Evolutionary conservation across 37 sponge, comb jelly and placozoan genomes (phyloP).

Genomic region (Lycopodina hypogea): DNA sequence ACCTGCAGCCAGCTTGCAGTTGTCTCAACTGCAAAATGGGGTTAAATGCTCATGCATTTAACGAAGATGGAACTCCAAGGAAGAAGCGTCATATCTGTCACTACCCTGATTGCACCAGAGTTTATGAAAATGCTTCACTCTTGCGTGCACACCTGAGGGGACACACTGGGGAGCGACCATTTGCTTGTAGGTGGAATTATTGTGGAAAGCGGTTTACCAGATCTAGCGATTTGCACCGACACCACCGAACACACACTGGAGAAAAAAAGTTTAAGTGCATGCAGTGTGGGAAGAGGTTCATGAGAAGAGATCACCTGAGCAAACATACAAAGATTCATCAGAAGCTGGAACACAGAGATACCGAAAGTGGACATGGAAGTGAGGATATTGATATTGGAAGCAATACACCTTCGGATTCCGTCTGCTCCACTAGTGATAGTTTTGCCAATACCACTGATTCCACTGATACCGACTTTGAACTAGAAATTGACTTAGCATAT

Average conservation of each 20-base stretch:
- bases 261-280: slow-evolving; percentile 74
- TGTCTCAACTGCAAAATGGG: slow-evolving; percentile 87
- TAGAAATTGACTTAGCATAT: too few species aligned
- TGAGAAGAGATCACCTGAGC: slow-evolving; percentile 86
- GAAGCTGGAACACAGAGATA: slow-evolving; percentile 18
- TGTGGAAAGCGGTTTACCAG: slow-evolving; percentile 85
- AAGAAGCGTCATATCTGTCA: slow-evolving; percentile 85
- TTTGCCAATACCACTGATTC: background rate
- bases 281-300: slow-evolving; percentile 70
- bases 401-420: background rate
- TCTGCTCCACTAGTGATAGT: background rate
- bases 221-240: slow-evolving; percentile 81
- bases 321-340: slow-evolving; percentile 83
- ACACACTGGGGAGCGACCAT: slow-evolving; percentile 86
- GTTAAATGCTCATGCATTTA: slow-evolving; percentile 43
- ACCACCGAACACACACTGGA: slow-evolving; percentile 79
- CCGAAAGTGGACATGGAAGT: background rate
- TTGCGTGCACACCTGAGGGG: slow-evolving; percentile 79
- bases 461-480: background rate
- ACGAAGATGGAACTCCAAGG: slow-evolving; percentile 58
- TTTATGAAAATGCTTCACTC: slow-evolving; percentile 83
- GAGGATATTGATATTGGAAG: background rate
- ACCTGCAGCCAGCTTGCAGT: slow-evolving; percentile 78
- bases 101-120: slow-evolving; percentile 67
- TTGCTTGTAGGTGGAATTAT: slow-evolving; percentile 73